A percentile compares a stretch with the other conserved stretches of the same genome.
Conservation (phyloP, 64 coral and sea anemone genomes). For the Dendronephthya gigantea region DNA sequence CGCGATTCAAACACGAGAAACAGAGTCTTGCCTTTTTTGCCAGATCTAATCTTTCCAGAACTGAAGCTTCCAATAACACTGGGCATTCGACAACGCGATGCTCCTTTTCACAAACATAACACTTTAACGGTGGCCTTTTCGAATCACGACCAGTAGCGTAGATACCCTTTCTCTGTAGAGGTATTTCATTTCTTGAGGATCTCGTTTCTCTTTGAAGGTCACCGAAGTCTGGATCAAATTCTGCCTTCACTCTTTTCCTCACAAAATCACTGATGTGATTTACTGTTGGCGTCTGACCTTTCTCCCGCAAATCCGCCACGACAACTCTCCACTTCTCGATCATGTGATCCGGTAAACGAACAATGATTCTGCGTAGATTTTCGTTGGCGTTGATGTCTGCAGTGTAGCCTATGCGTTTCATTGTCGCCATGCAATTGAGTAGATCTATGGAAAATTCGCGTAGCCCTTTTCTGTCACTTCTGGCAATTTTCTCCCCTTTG, state of each 20-base stretch:
- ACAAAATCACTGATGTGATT: constrained; percentile 21
- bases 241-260: constrained; percentile 15
- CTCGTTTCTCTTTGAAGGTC: not conserved
- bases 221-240: constrained; percentile 24
- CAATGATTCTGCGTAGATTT: constrained; percentile 7
- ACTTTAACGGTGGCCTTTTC: too few relatives aligned
- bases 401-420: not conserved
- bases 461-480: not conserved
- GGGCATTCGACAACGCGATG: too few relatives aligned
- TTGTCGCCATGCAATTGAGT: constrained; percentile 29
- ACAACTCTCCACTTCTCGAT: constrained; percentile 17
- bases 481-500: not conserved
- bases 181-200: not conserved
- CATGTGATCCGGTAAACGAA: not conserved
- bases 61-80: too few relatives aligned
- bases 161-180: too few relatives aligned
- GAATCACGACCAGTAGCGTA: too few relatives aligned
- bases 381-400: constrained; percentile 36
- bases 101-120: too few relatives aligned
- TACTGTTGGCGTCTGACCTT: not conserved
- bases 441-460: constrained; percentile 3
- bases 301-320: constrained; percentile 9
- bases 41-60: too few relatives aligned
- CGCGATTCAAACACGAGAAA: too few relatives aligned
- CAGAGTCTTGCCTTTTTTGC: too few relatives aligned